phyloP scores from a whole-genome alignment of 23 tunicate genomes.

The Oikopleura albicans region DNA sequence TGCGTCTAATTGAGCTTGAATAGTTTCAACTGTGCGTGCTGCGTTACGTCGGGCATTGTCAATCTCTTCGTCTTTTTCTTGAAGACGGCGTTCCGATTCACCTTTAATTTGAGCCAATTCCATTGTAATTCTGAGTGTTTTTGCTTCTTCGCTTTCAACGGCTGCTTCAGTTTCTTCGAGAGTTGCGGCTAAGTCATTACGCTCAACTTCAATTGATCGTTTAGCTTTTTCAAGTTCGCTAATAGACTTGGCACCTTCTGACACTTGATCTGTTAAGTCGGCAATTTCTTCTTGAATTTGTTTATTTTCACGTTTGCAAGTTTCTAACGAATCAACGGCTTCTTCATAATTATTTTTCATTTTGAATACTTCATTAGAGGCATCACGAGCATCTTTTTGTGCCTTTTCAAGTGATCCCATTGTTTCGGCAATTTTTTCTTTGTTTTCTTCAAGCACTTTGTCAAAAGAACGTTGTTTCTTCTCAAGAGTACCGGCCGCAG shows the following conservation, averaged over 20 bases:
- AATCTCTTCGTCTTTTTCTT: conserved; percentile 91
- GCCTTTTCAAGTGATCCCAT: conserved; percentile 64
- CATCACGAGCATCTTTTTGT: conserved; percentile 53
- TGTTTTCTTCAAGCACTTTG: conserved; percentile 71
- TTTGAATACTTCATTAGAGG: conserved; percentile 37
- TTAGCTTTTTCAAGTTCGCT: conserved; percentile 59
- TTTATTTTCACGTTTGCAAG: conserved; percentile 73
- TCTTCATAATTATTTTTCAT: conserved; percentile 76
- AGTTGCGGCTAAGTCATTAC: conserved; percentile 36
- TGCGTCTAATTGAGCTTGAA: conserved; percentile 86
- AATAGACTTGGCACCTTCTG: conserved; percentile 32
- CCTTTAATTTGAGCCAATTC: conserved; percentile 69
- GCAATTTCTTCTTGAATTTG: conserved; percentile 90
- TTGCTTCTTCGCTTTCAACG: conserved; percentile 78
- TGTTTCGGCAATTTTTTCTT: conserved; percentile 64
- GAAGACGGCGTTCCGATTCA: conserved; percentile 66
- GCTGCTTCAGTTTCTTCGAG: too few relatives aligned
- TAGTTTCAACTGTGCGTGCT: conserved; percentile 63
- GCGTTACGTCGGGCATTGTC: conserved; percentile 67
- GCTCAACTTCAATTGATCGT: conserved; percentile 51
- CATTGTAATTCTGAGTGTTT: conserved; percentile 60
- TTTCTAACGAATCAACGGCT: conserved; percentile 65
- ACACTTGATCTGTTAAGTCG: conserved; percentile 30
- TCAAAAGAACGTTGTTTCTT: conserved; percentile 81
- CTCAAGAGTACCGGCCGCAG: conserved; percentile 73